These are phyloP conservation scores for Drosophila guanche DNA, from an alignment of 1,140 invertebrate species.

Conservation along the genomic window DNA sequence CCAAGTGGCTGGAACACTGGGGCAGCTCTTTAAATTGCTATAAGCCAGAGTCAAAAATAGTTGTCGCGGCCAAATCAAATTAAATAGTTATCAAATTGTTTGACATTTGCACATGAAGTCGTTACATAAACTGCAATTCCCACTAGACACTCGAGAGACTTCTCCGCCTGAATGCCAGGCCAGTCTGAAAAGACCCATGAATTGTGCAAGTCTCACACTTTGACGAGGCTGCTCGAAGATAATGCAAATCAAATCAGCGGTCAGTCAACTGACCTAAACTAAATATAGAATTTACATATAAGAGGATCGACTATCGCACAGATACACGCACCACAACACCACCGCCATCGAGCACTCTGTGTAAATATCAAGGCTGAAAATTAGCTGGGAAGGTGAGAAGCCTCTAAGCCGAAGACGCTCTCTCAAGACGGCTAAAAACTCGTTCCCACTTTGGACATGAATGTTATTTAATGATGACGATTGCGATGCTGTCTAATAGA, in stretches of 20 bases:
- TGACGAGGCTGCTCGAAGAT: constrained; percentile 8
- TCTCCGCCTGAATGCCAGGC: constrained; percentile 50
- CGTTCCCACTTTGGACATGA: constrained; percentile 56
- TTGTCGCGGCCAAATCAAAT: neutral
- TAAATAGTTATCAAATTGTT: constrained; percentile 45
- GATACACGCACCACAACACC: neutral
- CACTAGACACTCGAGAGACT: constrained; percentile 1
- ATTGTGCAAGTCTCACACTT: constrained; percentile 56
- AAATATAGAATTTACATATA: constrained; percentile 44
- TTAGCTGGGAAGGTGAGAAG: constrained; percentile 68
- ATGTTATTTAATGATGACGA: constrained; percentile 49
- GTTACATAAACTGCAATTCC: constrained; percentile 42
- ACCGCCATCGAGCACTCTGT: constrained; percentile 40
- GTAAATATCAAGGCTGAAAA: constrained; percentile 74
- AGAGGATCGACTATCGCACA: constrained; percentile 33
- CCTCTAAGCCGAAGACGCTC: constrained; percentile 41
- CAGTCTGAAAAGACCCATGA: constrained; percentile 58
- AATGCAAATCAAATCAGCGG: constrained; percentile 65
- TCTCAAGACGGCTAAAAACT: constrained; percentile 44
- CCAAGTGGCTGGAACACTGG: constrained; percentile 1
- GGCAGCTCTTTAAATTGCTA: constrained; percentile 18
- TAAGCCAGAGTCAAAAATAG: constrained; percentile 16
- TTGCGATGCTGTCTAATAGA: constrained; percentile 64
- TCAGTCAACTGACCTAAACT: constrained; percentile 31
- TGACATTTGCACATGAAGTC: constrained; percentile 63